These are phyloP conservation scores for Globodera rostochiensis DNA, from an alignment of 1,140 invertebrate species.

Conservation along the genomic window DNA sequence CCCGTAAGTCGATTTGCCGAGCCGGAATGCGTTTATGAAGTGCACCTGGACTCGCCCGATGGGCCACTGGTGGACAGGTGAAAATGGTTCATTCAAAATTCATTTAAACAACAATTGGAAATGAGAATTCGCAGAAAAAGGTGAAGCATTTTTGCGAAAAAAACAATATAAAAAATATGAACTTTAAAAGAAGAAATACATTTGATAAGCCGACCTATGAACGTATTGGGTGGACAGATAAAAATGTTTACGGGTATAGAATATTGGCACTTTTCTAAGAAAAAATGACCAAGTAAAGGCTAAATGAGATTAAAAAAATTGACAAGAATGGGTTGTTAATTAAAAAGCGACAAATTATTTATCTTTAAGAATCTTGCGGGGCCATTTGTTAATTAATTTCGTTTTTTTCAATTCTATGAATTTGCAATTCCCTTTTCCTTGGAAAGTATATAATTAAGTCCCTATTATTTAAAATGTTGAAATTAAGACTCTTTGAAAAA, in stretches of 20 bases:
- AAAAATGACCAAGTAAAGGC: not conserved
- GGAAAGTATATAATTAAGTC: too few relatives aligned
- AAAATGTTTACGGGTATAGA: not conserved
- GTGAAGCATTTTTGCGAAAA: not conserved
- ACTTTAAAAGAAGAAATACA: not conserved
- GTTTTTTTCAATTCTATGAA: too few relatives aligned
- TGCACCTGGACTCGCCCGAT: conserved; percentile 10
- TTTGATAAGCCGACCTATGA: not conserved
- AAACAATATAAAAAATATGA: conserved; percentile 6
- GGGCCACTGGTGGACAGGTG: conserved; percentile 20
- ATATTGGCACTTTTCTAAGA: not conserved
- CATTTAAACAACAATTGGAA: too few relatives aligned
- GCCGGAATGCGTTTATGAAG: conserved; percentile 43
- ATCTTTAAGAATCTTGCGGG: too few relatives aligned
- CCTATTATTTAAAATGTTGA: too few relatives aligned
- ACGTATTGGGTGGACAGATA: not conserved
- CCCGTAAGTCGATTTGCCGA: conserved; percentile 49
- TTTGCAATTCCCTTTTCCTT: too few relatives aligned
- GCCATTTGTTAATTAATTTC: too few relatives aligned
- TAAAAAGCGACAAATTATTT: too few relatives aligned
- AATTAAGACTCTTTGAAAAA: too few relatives aligned
- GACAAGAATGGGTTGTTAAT: too few relatives aligned
- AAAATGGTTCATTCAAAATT: not conserved
- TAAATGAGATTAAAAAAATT: too few relatives aligned
- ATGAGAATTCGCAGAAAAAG: not conserved